These are phyloP conservation scores for Catagonus wagneri DNA, from an alignment of 2,113 vertebrate genomes.

Conservation along the genomic window DNA sequence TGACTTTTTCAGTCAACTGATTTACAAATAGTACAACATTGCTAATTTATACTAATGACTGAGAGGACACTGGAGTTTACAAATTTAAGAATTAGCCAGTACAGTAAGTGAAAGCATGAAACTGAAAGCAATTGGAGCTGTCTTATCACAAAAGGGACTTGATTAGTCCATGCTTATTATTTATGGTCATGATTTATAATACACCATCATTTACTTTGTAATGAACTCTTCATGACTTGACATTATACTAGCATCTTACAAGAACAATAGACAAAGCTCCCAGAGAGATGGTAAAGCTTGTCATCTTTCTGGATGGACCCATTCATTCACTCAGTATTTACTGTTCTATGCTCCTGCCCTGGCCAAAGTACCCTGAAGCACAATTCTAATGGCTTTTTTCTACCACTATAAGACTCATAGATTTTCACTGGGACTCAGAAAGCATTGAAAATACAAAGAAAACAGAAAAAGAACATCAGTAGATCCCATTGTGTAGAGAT, in stretches of 20 bases:
- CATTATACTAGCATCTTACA: conserved; percentile 34
- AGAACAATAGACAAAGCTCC: conserved; percentile 35
- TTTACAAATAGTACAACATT: conserved; percentile 71
- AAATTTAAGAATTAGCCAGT: conserved; percentile 75
- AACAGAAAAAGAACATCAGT: not conserved
- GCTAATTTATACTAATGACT: conserved; percentile 79
- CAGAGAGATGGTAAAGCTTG: not conserved
- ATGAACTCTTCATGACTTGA: conserved; percentile 40
- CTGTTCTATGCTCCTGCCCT: not conserved
- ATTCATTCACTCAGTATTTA: not conserved
- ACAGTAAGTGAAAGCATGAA: conserved; percentile 67
- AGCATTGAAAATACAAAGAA: conserved; percentile 24
- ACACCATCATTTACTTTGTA: conserved; percentile 31
- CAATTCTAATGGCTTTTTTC: conserved; percentile 29
- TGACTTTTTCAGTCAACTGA: conserved; percentile 77
- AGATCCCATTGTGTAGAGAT: not conserved
- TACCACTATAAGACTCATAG: conserved; percentile 22
- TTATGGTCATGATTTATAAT: conserved; percentile 72
- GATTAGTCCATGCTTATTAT: conserved; percentile 53
- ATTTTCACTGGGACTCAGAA: conserved; percentile 30
- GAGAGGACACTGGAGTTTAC: conserved; percentile 71
- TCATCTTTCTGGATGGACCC: conserved; percentile 22
- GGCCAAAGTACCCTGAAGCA: conserved; percentile 5
- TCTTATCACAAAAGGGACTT: conserved; percentile 61
- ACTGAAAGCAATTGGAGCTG: conserved; percentile 76